A percentile compares a stretch with the other conserved stretches of the same genome.
phyloP scores from a whole-genome alignment of 2,888 invertebrate genomes.

The Cyaniris semiargus region DNA sequence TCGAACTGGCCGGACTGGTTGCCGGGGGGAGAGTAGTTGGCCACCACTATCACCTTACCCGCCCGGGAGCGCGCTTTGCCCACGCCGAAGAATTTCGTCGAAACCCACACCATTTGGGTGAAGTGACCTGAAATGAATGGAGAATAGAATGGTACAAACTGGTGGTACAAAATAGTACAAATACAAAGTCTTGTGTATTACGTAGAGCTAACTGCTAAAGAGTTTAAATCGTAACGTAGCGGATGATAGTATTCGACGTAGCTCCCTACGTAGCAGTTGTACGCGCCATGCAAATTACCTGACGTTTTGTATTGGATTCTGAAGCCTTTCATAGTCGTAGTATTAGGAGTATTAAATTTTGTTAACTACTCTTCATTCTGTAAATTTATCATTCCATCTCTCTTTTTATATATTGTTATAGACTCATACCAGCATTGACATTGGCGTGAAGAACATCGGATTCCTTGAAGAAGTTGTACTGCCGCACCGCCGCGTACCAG shows the following conservation, averaged over 20 bases:
- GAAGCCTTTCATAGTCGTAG: background rate
- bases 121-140: conserved; percentile 84
- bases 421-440: conserved; percentile 87
- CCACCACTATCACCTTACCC: conserved; percentile 90
- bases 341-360: background rate
- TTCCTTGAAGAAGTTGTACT: conserved; percentile 87
- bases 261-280: background rate
- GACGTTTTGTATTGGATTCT: background rate
- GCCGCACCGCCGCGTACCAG: conserved; percentile 89
- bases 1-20: conserved; percentile 87
- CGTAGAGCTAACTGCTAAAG: background rate
- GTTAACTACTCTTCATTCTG: too few species aligned
- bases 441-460: conserved; percentile 87
- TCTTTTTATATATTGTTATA: background rate
- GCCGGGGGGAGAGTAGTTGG: conserved; percentile 90
- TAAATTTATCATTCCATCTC: too few species aligned
- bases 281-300: background rate
- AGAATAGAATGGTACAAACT: background rate
- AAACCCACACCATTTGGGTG: conserved; percentile 92
- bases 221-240: background rate
- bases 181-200: background rate
- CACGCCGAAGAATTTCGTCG: conserved; percentile 87
- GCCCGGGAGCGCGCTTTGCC: conserved; percentile 89
- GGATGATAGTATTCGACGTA: background rate
- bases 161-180: too few species aligned